Evolutionary conservation across 2,888 invertebrate genomes (phyloP).

Genomic region (Venusia cambrica): DNA sequence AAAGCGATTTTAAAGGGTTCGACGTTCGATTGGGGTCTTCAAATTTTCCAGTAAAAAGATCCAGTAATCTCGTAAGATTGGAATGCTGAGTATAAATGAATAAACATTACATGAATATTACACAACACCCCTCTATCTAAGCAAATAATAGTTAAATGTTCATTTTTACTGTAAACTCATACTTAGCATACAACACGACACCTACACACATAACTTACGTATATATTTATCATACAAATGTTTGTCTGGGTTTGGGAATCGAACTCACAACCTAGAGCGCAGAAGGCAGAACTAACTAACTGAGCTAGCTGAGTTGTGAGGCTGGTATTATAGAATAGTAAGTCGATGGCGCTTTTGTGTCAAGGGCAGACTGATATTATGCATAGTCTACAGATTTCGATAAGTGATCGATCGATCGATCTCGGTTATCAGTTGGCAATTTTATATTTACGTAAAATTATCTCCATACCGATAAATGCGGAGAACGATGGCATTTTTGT

Average conservation of each 20-base stretch:
- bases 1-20: conserved; percentile 54
- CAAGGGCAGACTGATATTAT: conserved; percentile 35
- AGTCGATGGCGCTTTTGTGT: conserved; percentile 37
- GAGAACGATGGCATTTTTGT: conserved; percentile 49
- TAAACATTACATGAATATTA: too few species aligned
- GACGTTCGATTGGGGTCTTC: conserved; percentile 38
- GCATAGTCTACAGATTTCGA: conserved; percentile 44
- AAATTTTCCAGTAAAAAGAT: conserved; percentile 28
- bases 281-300: too few species aligned
- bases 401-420: conserved; percentile 53
- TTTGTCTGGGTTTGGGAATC: too few species aligned
- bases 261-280: too few species aligned
- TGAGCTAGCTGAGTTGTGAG: too few species aligned
- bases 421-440: conserved; percentile 57
- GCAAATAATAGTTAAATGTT: conserved; percentile 14
- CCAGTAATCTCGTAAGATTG: conserved; percentile 24
- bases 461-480: conserved; percentile 45
- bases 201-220: too few species aligned
- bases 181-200: too few species aligned
- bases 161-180: too few species aligned
- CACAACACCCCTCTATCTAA: too few species aligned
- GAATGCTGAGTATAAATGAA: conserved; percentile 25
- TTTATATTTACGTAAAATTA: conserved; percentile 61
- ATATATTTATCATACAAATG: too few species aligned
- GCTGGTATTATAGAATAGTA: too few species aligned